Percentiles rank a stretch among this genome's conserved stretches.
These are phyloP conservation scores for Nibea coibor DNA, from an alignment of 2,113 vertebrate genomes.

Conservation along the genomic window DNA sequence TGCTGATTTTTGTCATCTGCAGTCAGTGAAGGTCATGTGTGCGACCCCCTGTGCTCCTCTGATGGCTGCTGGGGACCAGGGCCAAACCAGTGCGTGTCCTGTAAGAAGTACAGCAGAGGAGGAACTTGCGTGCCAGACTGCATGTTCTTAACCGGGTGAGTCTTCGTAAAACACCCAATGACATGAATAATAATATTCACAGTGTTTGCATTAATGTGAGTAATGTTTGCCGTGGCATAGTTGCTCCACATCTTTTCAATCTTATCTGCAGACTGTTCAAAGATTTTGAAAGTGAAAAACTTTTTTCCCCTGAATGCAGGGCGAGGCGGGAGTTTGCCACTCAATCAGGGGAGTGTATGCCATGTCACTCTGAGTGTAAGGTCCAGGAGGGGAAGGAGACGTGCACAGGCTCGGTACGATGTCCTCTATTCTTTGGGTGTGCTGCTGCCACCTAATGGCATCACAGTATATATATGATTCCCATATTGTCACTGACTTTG, in stretches of 20 bases:
- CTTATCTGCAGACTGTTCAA: conserved; percentile 18
- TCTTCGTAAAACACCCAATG: conserved; percentile 12
- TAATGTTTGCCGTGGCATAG: conserved; percentile 39
- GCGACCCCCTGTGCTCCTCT: conserved; percentile 89
- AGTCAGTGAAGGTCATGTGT: conserved; percentile 86
- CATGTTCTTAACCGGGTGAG: conserved; percentile 88
- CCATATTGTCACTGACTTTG: neutral
- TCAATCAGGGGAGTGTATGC: conserved; percentile 83
- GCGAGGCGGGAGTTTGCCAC: conserved; percentile 87
- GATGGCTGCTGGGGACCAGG: conserved; percentile 93
- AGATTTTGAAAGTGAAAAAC: conserved; percentile 19
- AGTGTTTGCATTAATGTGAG: conserved; percentile 12
- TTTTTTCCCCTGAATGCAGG: conserved; percentile 74
- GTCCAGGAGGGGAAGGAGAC: conserved; percentile 84
- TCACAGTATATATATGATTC: neutral
- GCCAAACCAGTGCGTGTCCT: conserved; percentile 89
- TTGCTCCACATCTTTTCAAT: neutral
- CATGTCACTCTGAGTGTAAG: conserved; percentile 90
- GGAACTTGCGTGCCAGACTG: conserved; percentile 89
- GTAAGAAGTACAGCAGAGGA: conserved; percentile 87
- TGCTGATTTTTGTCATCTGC: neutral
- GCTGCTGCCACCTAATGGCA: conserved; percentile 58
- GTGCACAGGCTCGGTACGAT: conserved; percentile 90
- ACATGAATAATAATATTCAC: neutral
- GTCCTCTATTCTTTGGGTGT: neutral